Evolutionary conservation across 2,113 vertebrate genomes (phyloP), one percentile per base, ranked within the genome.

Genomic region (Cranoglanis bouderius): DNA sequence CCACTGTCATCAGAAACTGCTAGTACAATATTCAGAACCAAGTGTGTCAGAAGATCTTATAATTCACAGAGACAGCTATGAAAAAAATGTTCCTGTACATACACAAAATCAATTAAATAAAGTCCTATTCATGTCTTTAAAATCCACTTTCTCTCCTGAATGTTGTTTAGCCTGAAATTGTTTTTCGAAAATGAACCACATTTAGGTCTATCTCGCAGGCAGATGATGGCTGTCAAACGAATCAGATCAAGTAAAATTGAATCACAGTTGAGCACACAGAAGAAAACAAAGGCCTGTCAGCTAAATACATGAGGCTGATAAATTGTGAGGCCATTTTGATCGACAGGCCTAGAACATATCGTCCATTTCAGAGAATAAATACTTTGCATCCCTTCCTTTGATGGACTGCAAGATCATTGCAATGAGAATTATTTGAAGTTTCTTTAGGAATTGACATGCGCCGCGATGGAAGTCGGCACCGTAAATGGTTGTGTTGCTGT

Each of bases 401-500:
- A 93, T 92, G 94, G 95, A 94, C 94, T 93, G 94, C 91, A 92
- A 92, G 92, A 94, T 94, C 94, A 92, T 95, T 93, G 93, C 85
- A 86, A 85, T 87, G 90, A 93, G 53, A 90, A 90, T 91, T 93
- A 89, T 94, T 94, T 94, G 94, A 94, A 94, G 93, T 91, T 88
- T 93, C 83, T 90, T 91, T 94, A 94, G 92, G 93, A 29, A 55
- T 80, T 88, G 94, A 94, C 91, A 92, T 92, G 89, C 55, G 87
- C 89, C 46, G 90, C 92, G 90, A 92, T 92, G 77, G 93, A n/a
- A 93, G 87, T 75, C 91, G 81, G 94, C 91, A 55, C 92, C 92
- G 94, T 93, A 94, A 89, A 94, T 93, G 94, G 93, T 94, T 94
- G 94, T 95, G 93, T 94, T 93, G 93, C 95, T 95, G 95, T 95